Evolutionary conservation across 1,140 invertebrate species (phyloP), one percentile per base, ranked within the genome.

Genomic region (Drosophila albomicans): DNA sequence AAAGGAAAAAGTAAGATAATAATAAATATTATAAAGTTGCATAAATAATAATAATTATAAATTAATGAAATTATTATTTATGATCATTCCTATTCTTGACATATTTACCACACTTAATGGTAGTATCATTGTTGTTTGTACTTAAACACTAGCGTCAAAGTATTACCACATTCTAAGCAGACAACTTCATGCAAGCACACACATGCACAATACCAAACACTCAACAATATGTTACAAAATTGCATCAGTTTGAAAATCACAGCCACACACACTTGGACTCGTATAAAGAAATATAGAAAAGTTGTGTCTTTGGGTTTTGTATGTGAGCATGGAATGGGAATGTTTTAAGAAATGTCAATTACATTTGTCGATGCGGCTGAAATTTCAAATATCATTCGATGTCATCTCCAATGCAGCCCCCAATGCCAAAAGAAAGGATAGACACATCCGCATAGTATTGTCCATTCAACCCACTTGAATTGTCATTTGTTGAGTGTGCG

Each of bases 281-380:
- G 28, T 28, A 63, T 13, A 41, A 25, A 8, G 8, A 1, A 2
- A 59, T 48, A 61, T 54, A 48, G 16, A 61, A 74, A 61, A 74
- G 20, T 73, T 66, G 28, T 67, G 54, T 73, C 46, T 73, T 48
- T 67, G 20, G 20, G 68, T 71, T 63, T 63, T 11, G 61, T 7
- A 5, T 48, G 25, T 11, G 45, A 57, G 49, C 16, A n/a, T 32
- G 51, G n/a, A 30, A 6, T 25, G 11, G n/a, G 8, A 20, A 20
- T n/a, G 20, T 43, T 67, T 65, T 28, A 66, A 72, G 69, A 77
- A 77, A 77, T 67, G 75, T 77, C 69, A 77, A 73, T 73, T 77
- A 73, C 69, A 77, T 58, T 67, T 77, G 69, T 73, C 62, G 59
- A 75, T 71, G 61, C 54, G 73, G 46, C 54, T 62, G 63, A 77